These are phyloP conservation scores for Phaenicophaeus curvirostris DNA, from an alignment of 2,797 vertebrate genomes.

Conservation along the genomic window DNA sequence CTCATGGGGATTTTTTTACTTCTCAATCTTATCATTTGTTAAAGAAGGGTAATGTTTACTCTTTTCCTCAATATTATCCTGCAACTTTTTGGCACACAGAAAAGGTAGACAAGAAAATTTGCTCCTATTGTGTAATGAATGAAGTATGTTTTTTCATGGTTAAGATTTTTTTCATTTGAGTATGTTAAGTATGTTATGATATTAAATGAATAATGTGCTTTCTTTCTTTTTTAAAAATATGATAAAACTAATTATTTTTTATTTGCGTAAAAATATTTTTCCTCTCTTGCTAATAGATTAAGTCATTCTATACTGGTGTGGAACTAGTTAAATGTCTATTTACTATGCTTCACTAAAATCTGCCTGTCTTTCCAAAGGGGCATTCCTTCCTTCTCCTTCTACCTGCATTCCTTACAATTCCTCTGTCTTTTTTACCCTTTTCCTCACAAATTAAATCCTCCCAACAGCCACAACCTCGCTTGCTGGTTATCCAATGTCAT, in stretches of 20 bases:
- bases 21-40: not conserved
- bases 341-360: constrained; percentile 27
- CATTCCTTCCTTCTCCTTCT: constrained; percentile 89
- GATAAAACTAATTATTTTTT: not conserved
- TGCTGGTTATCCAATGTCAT: constrained; percentile 74
- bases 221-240: constrained; percentile 36
- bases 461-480: constrained; percentile 67
- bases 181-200: not conserved
- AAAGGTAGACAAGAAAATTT: constrained; percentile 26
- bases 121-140: not conserved
- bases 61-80: not conserved
- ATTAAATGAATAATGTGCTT: constrained; percentile 1
- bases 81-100: constrained; percentile 75
- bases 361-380: constrained; percentile 74
- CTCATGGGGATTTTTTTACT: not conserved
- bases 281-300: constrained; percentile 35
- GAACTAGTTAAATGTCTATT: constrained; percentile 27
- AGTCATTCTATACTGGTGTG: constrained; percentile 23
- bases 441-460: constrained; percentile 74
- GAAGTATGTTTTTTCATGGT: constrained; percentile 12
- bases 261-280: not conserved
- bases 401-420: constrained; percentile 84
- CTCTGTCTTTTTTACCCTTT: constrained; percentile 78
- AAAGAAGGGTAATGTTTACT: not conserved
- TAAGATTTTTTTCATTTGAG: not conserved